Evolutionary conservation across 2,797 vertebrate species (phyloP), one percentile per base, ranked within the genome.

Genomic region (Podargus strigoides): DNA sequence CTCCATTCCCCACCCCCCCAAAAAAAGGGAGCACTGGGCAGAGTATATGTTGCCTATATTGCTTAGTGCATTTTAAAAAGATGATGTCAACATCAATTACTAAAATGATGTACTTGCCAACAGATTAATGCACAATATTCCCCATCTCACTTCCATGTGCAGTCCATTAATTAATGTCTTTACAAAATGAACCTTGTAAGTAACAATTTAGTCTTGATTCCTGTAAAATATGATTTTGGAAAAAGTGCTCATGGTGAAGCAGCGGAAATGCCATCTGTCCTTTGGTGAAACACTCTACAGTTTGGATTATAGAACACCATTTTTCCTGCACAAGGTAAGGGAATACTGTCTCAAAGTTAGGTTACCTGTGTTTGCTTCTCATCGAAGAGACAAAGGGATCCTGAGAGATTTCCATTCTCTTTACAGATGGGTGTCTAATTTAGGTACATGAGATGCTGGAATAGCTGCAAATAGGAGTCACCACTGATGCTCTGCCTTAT

Each of bases 1-100:
- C 32, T 68, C 5, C 30, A 34, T 60, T 30, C 9, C 23, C 8
- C 18, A 19, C 14, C 1, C 14, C 18, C 20, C 3, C 7, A 12
- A 67, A 78, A 42, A 50, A 50, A 50, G 8, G 17, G 62, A 50
- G n/a, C 30, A 12, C 62, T 90, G 73, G 67, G 56, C 94, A 90
- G 93, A 93, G 66, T 95, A 81, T 96, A 92, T 96, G 95, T 95
- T 97, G 88, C 88, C 94, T 96, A 78, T 94, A 90, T 85, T 87
- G 95, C 95, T 96, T 97, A 97, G 97, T 97, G 94, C 78, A 66
- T 85, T 94, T 95, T 63, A 59, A 90, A 93, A 90, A 94, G 84
- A 93, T 90, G 93, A 94, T 79, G 88, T 93, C 92, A 95, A 87
- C 80, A 66, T 96, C 96, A 96, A 96, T 97, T 96, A 93, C 92